phyloP scores from a whole-genome alignment of 2,797 vertebrate genomes.

The Dryobates pubescens region DNA sequence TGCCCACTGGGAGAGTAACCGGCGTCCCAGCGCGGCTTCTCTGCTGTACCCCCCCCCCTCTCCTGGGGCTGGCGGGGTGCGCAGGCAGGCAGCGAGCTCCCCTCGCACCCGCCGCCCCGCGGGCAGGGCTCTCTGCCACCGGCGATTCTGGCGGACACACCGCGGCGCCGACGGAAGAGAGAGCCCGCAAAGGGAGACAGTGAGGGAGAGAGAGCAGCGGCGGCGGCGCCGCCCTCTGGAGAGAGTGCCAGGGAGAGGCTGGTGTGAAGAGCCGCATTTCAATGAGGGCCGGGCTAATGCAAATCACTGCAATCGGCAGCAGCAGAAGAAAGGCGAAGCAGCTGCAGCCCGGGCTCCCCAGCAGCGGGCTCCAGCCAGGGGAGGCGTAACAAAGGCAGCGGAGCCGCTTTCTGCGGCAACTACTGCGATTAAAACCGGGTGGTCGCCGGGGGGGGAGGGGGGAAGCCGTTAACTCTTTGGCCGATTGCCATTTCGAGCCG shows the following conservation, averaged over 20 bases:
- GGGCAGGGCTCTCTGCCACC: neutral
- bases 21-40: neutral
- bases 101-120: neutral
- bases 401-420: conserved; percentile 64
- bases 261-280: conserved; percentile 82
- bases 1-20: neutral
- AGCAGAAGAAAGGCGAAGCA: conserved; percentile 77
- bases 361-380: conserved; percentile 61
- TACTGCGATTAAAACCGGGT: conserved; percentile 9
- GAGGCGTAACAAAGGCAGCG: conserved; percentile 77
- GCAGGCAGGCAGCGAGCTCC: neutral
- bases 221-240: conserved; percentile 71
- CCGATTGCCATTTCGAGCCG: neutral
- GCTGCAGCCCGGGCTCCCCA: conserved; percentile 70
- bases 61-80: neutral
- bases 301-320: conserved; percentile 83
- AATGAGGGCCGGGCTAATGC: conserved; percentile 83
- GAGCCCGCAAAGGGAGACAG: neutral
- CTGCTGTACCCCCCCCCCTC: too few species aligned
- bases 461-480: neutral
- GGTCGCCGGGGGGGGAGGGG: neutral
- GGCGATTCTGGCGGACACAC: neutral
- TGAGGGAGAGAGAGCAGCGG: neutral
- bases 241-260: conserved; percentile 71
- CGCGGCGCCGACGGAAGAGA: neutral